Evolutionary conservation across 2,113 vertebrate genomes (phyloP), one percentile per base, ranked within the genome.

Genomic region (Tautogolabrus adspersus): DNA sequence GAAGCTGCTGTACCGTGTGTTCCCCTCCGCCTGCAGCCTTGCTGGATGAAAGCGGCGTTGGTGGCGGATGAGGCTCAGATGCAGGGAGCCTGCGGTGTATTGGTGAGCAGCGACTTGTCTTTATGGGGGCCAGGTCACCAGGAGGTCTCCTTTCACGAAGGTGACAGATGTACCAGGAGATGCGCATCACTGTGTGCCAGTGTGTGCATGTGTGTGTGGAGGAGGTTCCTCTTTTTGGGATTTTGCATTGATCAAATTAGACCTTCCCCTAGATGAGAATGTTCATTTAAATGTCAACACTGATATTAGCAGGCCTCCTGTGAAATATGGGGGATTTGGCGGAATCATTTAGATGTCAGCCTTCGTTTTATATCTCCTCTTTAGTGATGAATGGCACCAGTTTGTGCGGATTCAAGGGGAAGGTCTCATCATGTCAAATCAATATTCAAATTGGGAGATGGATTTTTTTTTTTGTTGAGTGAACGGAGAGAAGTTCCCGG

Each of bases 261-360:
- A 83, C 75, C 75, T 76, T 83, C 79, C 79, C 77, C 19, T 82
- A 56, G 79, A 86, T 81, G 84, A 86, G 83, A 90, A 86, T 86
- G 79, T 85, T 92, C 91, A 90, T 91, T 88, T 90, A 91, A 91
- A 91, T 90, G 89, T 91, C 89, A 89, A 54, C 85, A 60, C 85
- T 87, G 70, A 87, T 89, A 86, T 89, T 75, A 83, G 78, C 21
- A 7, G 5, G 65, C 30, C 83, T 68, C 77, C 66, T 26, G 68
- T 92, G 91, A 90, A 83, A 92, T 84, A 87, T 81, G 83, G 88
- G 22, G 57, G 69, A 71, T 63, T 44, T 10, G 65, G 56, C 26
- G 16, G 85, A 87, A 90, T 89, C 82, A 82, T 91, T 84, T 81
- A 69, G 78, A 63, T 78, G 82, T 87, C 90, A 84, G 76, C 65